Base-by-base conservation (phyloP, 2,797 vertebrate genomes). In the Yasuhikotakia modesta region DNA sequence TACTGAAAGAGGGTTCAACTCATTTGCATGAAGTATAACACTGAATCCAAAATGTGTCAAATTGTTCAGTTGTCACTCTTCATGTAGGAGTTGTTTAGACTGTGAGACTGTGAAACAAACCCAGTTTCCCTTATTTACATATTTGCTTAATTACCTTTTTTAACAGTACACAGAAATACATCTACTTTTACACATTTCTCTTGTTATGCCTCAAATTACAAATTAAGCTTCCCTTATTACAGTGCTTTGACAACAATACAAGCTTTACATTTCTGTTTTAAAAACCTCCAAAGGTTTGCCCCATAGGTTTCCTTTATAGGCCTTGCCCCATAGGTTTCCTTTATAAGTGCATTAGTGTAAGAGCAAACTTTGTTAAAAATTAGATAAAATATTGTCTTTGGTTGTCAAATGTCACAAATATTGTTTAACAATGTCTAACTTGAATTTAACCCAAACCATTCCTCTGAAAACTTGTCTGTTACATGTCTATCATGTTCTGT, bases 21-120 rank as follows among this genome's bases (percentile, higher is more conserved):
- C 2, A 22, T 77, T 70, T 70, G 27, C 43, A 76, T 75, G n/a
- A 55, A 57, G 12, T 45, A 76, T 16, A 76, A 67, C 27, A 22
- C 48, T 19, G 13, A 35, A 67, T 24, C 52, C n/a, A 57, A 57
- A 67, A 53, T 67, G 21, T 67, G 22, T 67, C 30, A 57, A 22
- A 67, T 50, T 35, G 65, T 48, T 67, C 32, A 69, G 21, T 48
- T 19, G 24, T 27, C 39, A 76, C 53, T 17, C 39, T 68, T 24
- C 24, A 24, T 35, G 39, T 48, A 50, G 32, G 21, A 57, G 13
- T 30, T 4, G 17, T 27, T 68, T 22, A 68, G 24, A 35, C 55
- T 13, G 4, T 17, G 2, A 21, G n/a, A n/a, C n/a, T n/a, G n/a
- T n/a, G n/a, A n/a, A 11, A 10, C 0, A 43, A 43, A 43, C 39